Evolutionary conservation across 2,797 vertebrate species (phyloP), one percentile per base, ranked within the genome.

Genomic region (Eulemur mongoz): DNA sequence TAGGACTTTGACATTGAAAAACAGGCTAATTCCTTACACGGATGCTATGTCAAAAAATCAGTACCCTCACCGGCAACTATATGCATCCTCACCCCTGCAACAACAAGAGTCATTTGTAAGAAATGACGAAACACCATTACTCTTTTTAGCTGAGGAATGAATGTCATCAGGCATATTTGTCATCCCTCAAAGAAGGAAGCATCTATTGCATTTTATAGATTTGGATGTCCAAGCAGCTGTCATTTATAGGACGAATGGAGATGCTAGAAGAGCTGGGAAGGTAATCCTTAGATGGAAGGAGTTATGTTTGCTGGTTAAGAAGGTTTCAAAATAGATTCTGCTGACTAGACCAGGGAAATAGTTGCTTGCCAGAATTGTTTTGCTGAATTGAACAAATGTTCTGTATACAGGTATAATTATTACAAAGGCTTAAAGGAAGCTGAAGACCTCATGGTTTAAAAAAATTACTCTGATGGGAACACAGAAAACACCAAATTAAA

Each of bases 71-170:
- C 23, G 75, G 54, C 43, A 59, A 75, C 91, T 94, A 63, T 96
- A 92, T 69, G 59, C 20, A 97, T 96, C 93, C 87, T 76, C 73
- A 87, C 5, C 9, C 15, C 25, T 93, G 94, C 70, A 88, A 4
- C 43, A 95, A 78, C 52, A 95, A 87, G 61, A 94, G 69, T 75
- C 87, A 96, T 97, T 97, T 96, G 52, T 94, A 97, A 94, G 95
- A 96, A 73, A 97, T 91, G 85, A 96, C 98, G 96, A 96, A 91
- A 95, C 50, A 82, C 54, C 81, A 96, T 96, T 97, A 95, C 59
- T 92, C 70, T 98, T 97, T 96, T 95, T 91, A 35, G 38, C 89
- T 97, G 96, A 98, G 88, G 83, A 94, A 97, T 98, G 93, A 92
- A 38, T 97, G 48, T 95, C 96, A 91, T 96, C 96, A 93, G 45